Evolutionary conservation across 2,797 vertebrate species (phyloP), one percentile per base, ranked within the genome.

Genomic region (Coendou prehensilis): DNA sequence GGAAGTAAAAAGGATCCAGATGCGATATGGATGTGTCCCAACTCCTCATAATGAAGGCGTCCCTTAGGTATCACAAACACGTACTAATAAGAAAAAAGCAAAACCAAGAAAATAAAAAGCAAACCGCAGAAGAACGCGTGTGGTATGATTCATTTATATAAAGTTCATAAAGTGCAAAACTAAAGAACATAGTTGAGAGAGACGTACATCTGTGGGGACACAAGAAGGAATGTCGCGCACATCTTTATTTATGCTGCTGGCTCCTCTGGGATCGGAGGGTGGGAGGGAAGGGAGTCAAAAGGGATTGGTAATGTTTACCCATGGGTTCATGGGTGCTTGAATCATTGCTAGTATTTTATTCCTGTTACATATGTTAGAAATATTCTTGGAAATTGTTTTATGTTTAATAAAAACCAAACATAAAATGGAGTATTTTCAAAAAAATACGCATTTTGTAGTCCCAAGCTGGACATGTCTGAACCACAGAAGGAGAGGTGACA

Each of bases 301-400:
- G 61, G 56, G 15, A 41, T 1, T 41, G 47, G 63, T 52, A 37
- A 87, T 30, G 23, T 28, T 33, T 81, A 92, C n/a, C 17, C 79
- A n/a, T 52, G 14, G 23, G 56, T 26, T 93, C 50, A 50, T 5
- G 22, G 59, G 75, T 73, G 6, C 56, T 50, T n/a, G 50, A 73
- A 63, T 57, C 18, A 88, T 8, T n/a, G 59, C 67, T 95, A 80
- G n/a, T 84, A 59, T 90, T 91, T 73, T 91, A 87, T 76, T 75
- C 15, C 45, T 67, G 33, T 61, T 87, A n/a, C 28, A 75, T 69
- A 47, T n/a, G 37, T 86, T 88, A 88, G 50, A 83, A 94, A 83
- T 83, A 86, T 50, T 88, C 30, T 86, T 28, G 33, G 47, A 89
- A 93, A 45, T 54, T 18, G 41, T 85, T 90, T 63, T 67, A 63